Conservation (phyloP, 2,113 vertebrate genomes). For the Syngnathoides biaculeatus region DNA sequence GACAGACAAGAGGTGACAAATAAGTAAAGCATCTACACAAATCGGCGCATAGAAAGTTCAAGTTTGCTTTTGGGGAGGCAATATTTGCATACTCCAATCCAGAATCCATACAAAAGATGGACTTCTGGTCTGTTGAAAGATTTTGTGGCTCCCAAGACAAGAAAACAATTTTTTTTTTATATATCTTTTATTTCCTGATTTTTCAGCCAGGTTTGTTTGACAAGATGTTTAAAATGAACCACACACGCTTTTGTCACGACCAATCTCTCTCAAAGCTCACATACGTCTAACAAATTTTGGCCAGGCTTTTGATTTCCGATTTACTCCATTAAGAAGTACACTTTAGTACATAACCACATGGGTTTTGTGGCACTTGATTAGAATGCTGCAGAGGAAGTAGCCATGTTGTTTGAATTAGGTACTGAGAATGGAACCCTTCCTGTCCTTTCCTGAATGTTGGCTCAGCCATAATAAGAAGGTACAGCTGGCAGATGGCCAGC, state of each 20-base stretch:
- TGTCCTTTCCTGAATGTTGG: constrained; percentile 47
- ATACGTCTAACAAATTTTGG: constrained; percentile 69
- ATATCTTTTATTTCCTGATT: no score
- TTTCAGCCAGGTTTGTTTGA: constrained; percentile 1
- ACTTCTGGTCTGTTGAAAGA: no score
- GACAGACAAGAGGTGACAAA: not conserved
- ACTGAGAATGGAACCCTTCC: constrained; percentile 48
- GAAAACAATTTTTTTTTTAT: no score
- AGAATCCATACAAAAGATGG: not conserved
- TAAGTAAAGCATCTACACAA: not conserved
- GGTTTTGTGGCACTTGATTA: constrained; percentile 67
- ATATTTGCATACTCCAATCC: not conserved
- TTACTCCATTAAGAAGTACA: constrained; percentile 71
- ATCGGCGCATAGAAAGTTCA: not conserved
- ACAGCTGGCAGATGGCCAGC: constrained; percentile 65
- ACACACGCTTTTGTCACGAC: constrained; percentile 16
- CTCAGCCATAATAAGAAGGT: constrained; percentile 69
- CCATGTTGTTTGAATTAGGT: constrained; percentile 69
- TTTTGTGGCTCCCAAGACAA: no score
- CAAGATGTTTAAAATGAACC: constrained; percentile 7
- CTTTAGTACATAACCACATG: constrained; percentile 71
- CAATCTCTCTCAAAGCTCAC: constrained; percentile 31
- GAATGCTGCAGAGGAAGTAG: constrained; percentile 60
- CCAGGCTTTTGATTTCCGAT: constrained; percentile 50
- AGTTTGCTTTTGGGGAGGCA: not conserved